Evolutionary conservation across 1,140 invertebrate species (phyloP).

Genomic region (Bombus impatiens): DNA sequence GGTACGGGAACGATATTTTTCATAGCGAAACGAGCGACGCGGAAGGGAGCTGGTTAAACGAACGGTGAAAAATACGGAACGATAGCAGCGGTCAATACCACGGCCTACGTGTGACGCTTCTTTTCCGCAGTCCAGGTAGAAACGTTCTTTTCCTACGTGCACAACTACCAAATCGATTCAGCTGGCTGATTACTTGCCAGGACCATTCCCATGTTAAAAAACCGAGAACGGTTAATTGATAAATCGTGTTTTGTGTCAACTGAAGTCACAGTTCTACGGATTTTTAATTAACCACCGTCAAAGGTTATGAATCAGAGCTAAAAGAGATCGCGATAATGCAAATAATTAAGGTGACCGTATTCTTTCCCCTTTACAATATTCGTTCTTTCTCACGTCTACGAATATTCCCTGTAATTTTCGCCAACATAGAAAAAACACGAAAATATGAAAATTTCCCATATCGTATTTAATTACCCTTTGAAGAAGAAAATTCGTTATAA

Average conservation of each 20-base stretch:
- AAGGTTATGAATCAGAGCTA: constrained; percentile 39
- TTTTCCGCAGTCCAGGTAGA: constrained; percentile 61
- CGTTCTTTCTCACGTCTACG: neutral
- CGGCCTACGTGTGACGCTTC: constrained; percentile 28
- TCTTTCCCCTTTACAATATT: neutral
- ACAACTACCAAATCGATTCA: constrained; percentile 73
- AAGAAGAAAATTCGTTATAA: neutral
- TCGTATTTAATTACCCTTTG: neutral
- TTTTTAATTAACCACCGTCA: constrained; percentile 52
- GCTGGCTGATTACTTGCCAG: constrained; percentile 68
- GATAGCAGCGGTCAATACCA: constrained; percentile 46
- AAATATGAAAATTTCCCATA: no score
- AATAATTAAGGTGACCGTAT: constrained; percentile 29
- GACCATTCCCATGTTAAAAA: constrained; percentile 52
- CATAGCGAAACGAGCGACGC: constrained; percentile 40
- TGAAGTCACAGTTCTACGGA: constrained; percentile 50
- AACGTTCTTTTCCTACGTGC: constrained; percentile 57
- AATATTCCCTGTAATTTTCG: constrained; percentile 15
- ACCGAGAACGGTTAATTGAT: constrained; percentile 24
- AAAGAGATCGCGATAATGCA: neutral
- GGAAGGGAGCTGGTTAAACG: constrained; percentile 56
- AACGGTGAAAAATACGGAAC: constrained; percentile 55
- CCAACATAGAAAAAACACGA: neutral
- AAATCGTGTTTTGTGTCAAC: constrained; percentile 53
- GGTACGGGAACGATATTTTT: constrained; percentile 45